These are phyloP conservation scores for Enteromius paludinosus DNA, from an alignment of 2,797 vertebrate genomes.

Conservation along the genomic window DNA sequence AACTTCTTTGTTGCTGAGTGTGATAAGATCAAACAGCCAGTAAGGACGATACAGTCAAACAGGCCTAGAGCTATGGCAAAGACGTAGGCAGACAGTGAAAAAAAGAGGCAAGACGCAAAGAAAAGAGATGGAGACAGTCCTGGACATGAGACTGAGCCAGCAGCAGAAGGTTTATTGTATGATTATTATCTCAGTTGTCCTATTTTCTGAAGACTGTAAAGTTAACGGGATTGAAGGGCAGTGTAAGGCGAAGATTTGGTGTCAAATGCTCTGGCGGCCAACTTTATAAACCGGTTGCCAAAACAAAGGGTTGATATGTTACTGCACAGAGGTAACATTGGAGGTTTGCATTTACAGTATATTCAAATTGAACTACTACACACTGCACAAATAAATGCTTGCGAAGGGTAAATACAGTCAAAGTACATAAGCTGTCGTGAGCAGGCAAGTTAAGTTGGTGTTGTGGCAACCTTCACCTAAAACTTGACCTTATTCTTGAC, in stretches of 20 bases:
- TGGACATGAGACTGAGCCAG: constrained; percentile 22
- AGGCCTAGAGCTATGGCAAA: constrained; percentile 31
- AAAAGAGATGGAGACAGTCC: constrained; percentile 3
- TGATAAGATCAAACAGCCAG: constrained; percentile 51
- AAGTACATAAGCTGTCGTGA: constrained; percentile 14
- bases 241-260: background rate
- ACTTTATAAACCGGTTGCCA: background rate
- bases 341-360: background rate
- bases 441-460: constrained; percentile 12
- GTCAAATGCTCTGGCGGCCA: background rate
- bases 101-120: background rate
- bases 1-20: constrained; percentile 47
- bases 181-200: constrained; percentile 34
- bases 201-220: constrained; percentile 39
- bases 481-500: constrained; percentile 12
- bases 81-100: constrained; percentile 36
- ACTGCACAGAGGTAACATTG: background rate
- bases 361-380: background rate
- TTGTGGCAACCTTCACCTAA: constrained; percentile 17
- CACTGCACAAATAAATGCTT: background rate
- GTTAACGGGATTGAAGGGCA: background rate
- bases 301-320: background rate
- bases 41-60: constrained; percentile 18
- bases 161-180: constrained; percentile 23
- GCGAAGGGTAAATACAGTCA: background rate